These are phyloP conservation scores for Macrocentrus cingulum DNA, from an alignment of 1,140 invertebrate species.

Conservation along the genomic window DNA sequence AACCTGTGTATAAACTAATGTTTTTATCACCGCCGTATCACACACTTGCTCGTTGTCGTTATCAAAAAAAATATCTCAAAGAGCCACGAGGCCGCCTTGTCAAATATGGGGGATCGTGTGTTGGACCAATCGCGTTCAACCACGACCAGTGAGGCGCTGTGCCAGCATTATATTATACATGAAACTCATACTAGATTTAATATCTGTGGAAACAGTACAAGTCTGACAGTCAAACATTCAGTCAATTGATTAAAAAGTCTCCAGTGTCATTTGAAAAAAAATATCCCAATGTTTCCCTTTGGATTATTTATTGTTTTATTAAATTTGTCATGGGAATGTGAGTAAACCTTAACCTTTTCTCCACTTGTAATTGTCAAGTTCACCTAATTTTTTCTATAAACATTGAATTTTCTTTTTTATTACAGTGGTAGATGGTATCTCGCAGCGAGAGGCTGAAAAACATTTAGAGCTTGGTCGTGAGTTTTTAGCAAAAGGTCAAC, in stretches of 20 bases:
- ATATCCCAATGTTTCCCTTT: constrained; percentile 48
- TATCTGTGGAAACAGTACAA: not conserved
- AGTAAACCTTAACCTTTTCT: constrained; percentile 44
- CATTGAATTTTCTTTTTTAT: constrained; percentile 31
- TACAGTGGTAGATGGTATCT: constrained; percentile 65
- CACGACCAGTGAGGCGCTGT: constrained; percentile 57
- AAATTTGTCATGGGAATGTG: constrained; percentile 51
- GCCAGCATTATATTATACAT: constrained; percentile 45
- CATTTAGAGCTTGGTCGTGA: constrained; percentile 92
- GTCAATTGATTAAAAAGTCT: constrained; percentile 16
- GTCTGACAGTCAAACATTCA: constrained; percentile 16
- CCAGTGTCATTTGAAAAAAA: not conserved
- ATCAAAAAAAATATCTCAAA: not conserved
- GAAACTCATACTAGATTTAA: constrained; percentile 40
- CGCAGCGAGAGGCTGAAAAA: constrained; percentile 80
- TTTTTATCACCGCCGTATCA: too few species aligned
- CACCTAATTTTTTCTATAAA: not conserved
- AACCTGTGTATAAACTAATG: too few species aligned
- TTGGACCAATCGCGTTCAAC: constrained; percentile 51
- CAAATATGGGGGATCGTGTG: constrained; percentile 20
- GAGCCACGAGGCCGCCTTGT: not conserved
- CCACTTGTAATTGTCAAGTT: not conserved
- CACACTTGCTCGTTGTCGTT: too few species aligned
- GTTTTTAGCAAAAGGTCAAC: constrained; percentile 86
- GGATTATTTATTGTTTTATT: constrained; percentile 48